Conservation (phyloP, 1,140 invertebrate genomes). For the Linepithema humile region DNA sequence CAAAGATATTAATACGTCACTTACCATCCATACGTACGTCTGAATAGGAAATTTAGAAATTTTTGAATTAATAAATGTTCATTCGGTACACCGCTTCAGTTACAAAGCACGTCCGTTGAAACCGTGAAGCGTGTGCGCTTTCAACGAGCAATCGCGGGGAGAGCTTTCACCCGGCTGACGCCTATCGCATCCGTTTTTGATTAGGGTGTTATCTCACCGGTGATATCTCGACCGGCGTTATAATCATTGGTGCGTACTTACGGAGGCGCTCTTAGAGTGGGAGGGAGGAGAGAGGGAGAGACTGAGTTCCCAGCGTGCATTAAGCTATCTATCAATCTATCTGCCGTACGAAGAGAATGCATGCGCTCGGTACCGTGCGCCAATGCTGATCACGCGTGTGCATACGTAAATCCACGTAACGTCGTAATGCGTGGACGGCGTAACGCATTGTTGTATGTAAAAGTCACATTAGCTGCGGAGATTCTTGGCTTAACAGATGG, state of each 20-base stretch:
- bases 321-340: constrained; percentile 75
- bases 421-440: not conserved
- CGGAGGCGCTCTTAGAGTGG: constrained; percentile 41
- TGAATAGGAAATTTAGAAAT: too few species aligned
- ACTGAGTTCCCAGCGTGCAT: constrained; percentile 69
- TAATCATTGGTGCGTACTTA: constrained; percentile 36
- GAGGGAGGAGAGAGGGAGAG: constrained; percentile 23
- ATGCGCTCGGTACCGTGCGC: constrained; percentile 9
- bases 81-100: not conserved
- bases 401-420: constrained; percentile 23
- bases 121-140: not conserved
- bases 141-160: constrained; percentile 4
- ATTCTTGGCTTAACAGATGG: not conserved
- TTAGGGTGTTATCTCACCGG: constrained; percentile 37
- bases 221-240: constrained; percentile 55
- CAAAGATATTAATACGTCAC: not conserved
- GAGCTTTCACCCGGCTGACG: constrained; percentile 28
- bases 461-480: constrained; percentile 28
- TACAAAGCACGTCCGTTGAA: not conserved
- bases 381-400: constrained; percentile 6
- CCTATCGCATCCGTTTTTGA: constrained; percentile 47
- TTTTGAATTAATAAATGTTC: not conserved
- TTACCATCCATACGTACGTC: not conserved
- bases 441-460: constrained; percentile 7
- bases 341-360: constrained; percentile 57